Evolutionary conservation across 2,888 invertebrate genomes (phyloP), one percentile per base, ranked within the genome.

Genomic region (Ernsta delagoae): DNA sequence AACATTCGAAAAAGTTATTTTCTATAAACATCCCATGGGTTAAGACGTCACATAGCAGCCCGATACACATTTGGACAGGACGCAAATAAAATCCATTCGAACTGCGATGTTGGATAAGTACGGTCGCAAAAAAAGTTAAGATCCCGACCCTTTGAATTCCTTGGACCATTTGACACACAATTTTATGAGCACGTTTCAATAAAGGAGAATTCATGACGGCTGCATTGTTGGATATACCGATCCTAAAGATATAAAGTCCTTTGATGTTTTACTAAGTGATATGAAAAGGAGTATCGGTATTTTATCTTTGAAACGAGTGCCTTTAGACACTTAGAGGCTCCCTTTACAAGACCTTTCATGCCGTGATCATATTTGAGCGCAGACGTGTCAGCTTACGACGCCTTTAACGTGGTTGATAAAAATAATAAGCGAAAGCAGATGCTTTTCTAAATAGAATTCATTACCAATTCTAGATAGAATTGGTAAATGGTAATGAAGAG

Each of bases 141-240:
- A 62, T 43, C 66, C 62, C 75, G 74, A 73, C 80, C 81, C 82
- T 76, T 75, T 74, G 80, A 78, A 82, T 85, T 81, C 80, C 72
- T 76, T 76, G 77, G 78, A 75, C 78, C 83, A 84, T 87, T 86
- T 84, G 80, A 85, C 83, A 82, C 83, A 78, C 82, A 77, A 79
- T 85, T 89, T 88, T 86, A 88, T 83, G 84, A 81, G 79, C 75
- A 78, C 76, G 79, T 82, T 86, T 85, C 87, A 83, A 89, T 87
- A 85, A 84, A 87, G 82, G 74, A 72, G 81, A 80, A 86, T 83
- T 84, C 83, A 81, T 81, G 79, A 77, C 75, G 74, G 77, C 75
- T 77, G 79, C 63, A 69, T 69, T 80, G 80, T 77, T 76, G 73
- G 74, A 78, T 78, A 76, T 74, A 76, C 75, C 70, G 74, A 75